These are phyloP conservation scores for Schizaphis graminum DNA, from an alignment of 2,888 invertebrate species.

Conservation along the genomic window DNA sequence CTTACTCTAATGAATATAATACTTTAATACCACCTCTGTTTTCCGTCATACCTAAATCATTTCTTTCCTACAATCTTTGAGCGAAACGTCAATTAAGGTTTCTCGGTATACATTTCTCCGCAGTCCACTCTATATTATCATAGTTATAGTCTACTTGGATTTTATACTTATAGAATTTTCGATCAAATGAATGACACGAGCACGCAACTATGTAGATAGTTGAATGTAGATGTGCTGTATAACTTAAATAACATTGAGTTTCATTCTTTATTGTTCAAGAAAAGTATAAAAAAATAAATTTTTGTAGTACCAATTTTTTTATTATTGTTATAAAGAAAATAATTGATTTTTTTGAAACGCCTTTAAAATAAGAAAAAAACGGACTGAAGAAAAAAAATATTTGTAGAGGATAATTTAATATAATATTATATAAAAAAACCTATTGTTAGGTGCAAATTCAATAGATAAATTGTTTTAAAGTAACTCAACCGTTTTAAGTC, in stretches of 20 bases:
- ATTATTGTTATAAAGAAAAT: not conserved
- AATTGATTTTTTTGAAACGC: not conserved
- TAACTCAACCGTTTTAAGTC: not conserved
- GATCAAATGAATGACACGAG: not conserved
- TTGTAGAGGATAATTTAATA: not conserved
- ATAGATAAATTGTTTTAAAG: not conserved
- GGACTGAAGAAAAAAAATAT: not conserved
- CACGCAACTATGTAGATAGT: not conserved
- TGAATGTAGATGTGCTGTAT: not conserved
- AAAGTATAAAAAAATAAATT: not conserved
- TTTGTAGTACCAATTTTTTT: not conserved
- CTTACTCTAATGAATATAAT: not conserved
- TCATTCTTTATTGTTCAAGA: not conserved
- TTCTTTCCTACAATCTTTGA: not conserved
- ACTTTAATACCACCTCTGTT: not conserved
- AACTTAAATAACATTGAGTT: not conserved
- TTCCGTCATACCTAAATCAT: not conserved
- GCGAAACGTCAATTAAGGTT: not conserved
- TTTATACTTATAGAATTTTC: not conserved
- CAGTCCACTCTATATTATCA: not conserved
- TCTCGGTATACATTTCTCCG: not conserved
- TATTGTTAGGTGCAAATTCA: not conserved
- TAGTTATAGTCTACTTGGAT: not conserved
- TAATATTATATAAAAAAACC: not conserved
- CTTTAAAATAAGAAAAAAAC: not conserved